Evolutionary conservation across 1,140 invertebrate genomes (phyloP).

Genomic region (Drosophila jambulina): DNA sequence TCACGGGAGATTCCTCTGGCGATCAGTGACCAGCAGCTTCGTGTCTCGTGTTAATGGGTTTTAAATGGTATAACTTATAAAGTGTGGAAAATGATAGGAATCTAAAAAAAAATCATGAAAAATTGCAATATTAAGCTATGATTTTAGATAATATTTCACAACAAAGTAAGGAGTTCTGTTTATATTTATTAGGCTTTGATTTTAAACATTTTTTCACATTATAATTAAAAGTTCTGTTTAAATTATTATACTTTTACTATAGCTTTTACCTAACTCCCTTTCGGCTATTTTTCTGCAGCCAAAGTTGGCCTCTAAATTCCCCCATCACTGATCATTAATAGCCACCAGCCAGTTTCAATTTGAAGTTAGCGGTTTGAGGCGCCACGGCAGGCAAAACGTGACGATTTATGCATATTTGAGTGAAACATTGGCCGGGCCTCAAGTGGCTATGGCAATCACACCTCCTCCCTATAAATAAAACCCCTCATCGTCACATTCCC

Average conservation of each 20-base stretch:
- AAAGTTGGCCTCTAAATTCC: not conserved
- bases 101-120: not conserved
- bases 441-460: conserved; percentile 30
- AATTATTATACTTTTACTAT: not conserved
- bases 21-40: conserved; percentile 8
- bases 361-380: conserved; percentile 37
- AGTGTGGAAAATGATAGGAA: not conserved
- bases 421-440: conserved; percentile 30
- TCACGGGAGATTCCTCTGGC: conserved; percentile 4
- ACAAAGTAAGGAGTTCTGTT: not conserved
- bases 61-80: not conserved
- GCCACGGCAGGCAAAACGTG: conserved; percentile 42
- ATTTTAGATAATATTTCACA: not conserved
- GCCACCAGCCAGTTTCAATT: conserved; percentile 27
- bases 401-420: conserved; percentile 51
- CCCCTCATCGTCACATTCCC: conserved; percentile 2
- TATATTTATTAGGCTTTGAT: too few species aligned
- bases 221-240: too few species aligned
- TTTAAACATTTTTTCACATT: too few species aligned
- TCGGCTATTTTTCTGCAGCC: not conserved
- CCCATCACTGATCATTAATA: conserved; percentile 16
- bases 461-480: not conserved
- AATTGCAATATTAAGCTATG: not conserved
- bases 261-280: not conserved
- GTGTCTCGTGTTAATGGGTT: not conserved